Base-by-base conservation (phyloP, 2,888 invertebrate species). In the Leptinotarsa rubiginosa region DNA sequence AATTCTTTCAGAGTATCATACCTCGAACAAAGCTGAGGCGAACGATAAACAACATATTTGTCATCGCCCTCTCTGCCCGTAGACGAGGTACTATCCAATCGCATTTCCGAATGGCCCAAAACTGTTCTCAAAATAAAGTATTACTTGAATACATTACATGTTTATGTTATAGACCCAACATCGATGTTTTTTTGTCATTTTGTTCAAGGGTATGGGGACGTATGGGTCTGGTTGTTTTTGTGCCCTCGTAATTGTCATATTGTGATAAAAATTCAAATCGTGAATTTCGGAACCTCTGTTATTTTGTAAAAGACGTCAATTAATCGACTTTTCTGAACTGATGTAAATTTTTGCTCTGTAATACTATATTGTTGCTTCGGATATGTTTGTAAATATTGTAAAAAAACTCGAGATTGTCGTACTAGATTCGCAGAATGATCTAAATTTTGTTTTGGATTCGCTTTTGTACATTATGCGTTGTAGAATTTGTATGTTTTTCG, bases 391-490 rank as follows among this genome's bases (percentile, higher is more conserved):
- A 79, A 56, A 79, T 79, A 79, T 71, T 79, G 79, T 79, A 79
- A 65, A 76, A 52, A 78, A 74, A 72, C 70, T 75, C 75, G 78
- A 77, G 77, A 70, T 73, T 75, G 67, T 74, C 76, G 77, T 77
- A 77, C 78, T 77, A 77, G 72, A 78, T 72, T 77, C 71, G 67
- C 77, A 77, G 74, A 59, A 70, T 69, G 71, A 71, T 70, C 72
- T 72, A 74, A 69, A 71, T 74, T 77, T 72, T 73, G 72, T 74
- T 77, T 73, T 66, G 65, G 72, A 75, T 71, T 69, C 47, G 56
- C 80, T 81, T 80, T 77, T 83, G 81, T 82, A 83, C 73, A 82
- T 79, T 74, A 74, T 65, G 79, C 80, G 73, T 70, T 70, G 77
- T 79, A 81, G 78, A 71, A 75, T 71, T 78, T 77, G 74, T 79